These are phyloP conservation scores for Baryphthengus martii DNA, from an alignment of 2,113 vertebrate species.

Conservation along the genomic window DNA sequence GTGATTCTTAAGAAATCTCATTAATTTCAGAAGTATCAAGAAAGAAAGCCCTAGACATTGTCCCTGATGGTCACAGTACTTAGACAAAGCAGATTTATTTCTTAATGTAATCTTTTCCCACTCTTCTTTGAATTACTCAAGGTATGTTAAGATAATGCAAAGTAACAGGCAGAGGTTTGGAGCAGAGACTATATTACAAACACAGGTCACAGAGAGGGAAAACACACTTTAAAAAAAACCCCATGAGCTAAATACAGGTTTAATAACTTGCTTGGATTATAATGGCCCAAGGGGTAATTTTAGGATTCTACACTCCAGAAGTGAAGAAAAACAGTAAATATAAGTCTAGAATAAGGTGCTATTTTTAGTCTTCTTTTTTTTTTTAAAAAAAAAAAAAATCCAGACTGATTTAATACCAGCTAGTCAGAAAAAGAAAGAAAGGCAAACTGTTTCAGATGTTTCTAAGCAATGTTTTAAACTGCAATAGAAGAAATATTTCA, in stretches of 20 bases:
- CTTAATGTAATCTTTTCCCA: background rate
- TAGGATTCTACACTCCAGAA: background rate
- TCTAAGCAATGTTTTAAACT: background rate
- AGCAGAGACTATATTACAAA: background rate
- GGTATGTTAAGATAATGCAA: conserved; percentile 8
- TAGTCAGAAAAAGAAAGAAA: background rate
- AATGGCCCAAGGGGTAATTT: background rate
- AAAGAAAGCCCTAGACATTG: background rate
- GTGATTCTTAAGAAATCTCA: conserved; percentile 13
- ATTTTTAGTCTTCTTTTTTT: background rate
- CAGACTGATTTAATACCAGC: background rate
- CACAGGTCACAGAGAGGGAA: background rate
- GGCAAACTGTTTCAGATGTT: background rate
- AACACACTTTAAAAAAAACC: background rate
- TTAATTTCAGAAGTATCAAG: conserved; percentile 17
- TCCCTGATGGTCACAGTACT: background rate
- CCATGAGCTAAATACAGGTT: background rate
- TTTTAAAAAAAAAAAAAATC: too few relatives aligned
- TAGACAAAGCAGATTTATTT: conserved; percentile 39
- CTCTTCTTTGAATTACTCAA: background rate
- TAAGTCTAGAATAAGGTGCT: background rate
- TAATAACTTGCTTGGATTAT: background rate
- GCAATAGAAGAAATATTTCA: background rate
- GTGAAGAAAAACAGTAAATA: background rate
- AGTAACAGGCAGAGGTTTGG: background rate